Evolutionary conservation across 2,797 vertebrate species (phyloP).

Genomic region (Zalophus californianus): DNA sequence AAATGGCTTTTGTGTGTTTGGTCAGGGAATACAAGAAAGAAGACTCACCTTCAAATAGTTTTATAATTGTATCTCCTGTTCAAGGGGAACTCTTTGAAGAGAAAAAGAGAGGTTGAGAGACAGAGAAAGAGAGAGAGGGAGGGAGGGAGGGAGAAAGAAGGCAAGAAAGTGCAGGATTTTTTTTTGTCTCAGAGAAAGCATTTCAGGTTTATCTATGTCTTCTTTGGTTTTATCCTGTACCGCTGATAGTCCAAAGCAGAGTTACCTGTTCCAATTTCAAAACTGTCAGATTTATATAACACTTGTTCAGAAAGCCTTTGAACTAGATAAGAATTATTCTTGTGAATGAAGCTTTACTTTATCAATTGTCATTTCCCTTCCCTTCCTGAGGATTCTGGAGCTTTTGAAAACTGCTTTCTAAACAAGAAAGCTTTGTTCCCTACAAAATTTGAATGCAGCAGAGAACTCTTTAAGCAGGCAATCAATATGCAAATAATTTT

Average conservation of each 20-base stretch:
- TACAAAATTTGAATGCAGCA: conserved; percentile 7
- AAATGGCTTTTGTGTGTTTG: background rate
- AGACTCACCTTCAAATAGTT: background rate
- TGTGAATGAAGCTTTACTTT: conserved; percentile 42
- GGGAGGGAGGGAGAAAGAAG: background rate
- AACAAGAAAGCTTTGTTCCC: conserved; percentile 1
- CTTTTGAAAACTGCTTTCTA: conserved; percentile 14
- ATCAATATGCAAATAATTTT: conserved; percentile 64
- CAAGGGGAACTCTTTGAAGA: background rate
- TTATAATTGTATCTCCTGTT: background rate
- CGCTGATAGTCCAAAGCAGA: background rate
- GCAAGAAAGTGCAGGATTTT: background rate
- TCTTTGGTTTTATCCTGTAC: conserved; percentile 58
- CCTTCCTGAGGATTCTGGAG: conserved; percentile 11
- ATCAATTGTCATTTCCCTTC: conserved; percentile 17
- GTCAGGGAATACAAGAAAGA: background rate
- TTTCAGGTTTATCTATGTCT: conserved; percentile 29
- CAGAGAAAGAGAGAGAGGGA: background rate
- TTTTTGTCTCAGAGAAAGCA: conserved; percentile 42
- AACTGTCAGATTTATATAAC: conserved; percentile 58
- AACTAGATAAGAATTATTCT: conserved; percentile 52
- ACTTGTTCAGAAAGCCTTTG: conserved; percentile 43
- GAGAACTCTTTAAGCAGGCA: background rate
- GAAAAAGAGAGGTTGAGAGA: background rate
- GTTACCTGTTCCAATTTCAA: conserved; percentile 35